Evolutionary conservation across 2,797 vertebrate genomes (phyloP).

Genomic region (Gymnothorax reevesii): DNA sequence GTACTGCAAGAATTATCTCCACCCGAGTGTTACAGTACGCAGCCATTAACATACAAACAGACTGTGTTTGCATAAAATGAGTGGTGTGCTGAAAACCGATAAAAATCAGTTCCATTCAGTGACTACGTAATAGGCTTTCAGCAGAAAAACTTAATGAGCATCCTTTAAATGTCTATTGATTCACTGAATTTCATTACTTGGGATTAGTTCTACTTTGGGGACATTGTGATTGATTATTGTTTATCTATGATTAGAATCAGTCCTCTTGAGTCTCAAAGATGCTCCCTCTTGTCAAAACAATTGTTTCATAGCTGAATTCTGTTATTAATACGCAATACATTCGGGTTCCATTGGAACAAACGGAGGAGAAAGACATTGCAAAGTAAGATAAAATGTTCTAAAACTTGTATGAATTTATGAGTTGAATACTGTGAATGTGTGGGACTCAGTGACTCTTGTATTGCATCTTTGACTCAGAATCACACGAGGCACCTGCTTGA

Average conservation of each 20-base stretch:
- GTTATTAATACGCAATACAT: not conserved
- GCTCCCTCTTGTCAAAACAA: not conserved
- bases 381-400: not conserved
- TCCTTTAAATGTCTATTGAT: constrained; percentile 11
- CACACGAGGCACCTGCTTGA: not conserved
- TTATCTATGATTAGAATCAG: constrained; percentile 15
- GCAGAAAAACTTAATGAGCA: not conserved
- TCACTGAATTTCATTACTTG: not conserved
- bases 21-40: not conserved
- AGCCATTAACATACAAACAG: not conserved
- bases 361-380: not conserved
- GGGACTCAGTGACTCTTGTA: not conserved
- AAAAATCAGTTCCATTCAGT: constrained; percentile 8
- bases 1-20: not conserved
- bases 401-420: not conserved
- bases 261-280: constrained; percentile 8
- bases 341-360: not conserved
- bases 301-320: not conserved
- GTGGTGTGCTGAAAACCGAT: not conserved
- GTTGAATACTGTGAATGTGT: not conserved
- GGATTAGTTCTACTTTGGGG: constrained; percentile 15
- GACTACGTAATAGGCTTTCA: constrained; percentile 1
- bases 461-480: not conserved
- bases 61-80: not conserved
- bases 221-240: not conserved